Conservation (phyloP, 1,140 invertebrate genomes). For the Micrasema longulum region DNA sequence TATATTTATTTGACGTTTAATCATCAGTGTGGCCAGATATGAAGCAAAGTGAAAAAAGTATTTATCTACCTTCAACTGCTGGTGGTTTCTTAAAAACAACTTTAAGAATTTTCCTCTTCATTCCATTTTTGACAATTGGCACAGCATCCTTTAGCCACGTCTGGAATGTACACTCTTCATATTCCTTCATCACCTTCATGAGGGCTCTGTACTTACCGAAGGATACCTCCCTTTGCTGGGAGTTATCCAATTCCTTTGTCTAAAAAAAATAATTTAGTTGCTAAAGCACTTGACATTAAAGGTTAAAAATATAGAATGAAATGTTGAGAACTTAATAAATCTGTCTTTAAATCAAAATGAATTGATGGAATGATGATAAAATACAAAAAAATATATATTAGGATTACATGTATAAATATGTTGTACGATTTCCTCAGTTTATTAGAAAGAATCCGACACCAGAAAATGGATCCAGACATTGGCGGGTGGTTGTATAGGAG, state of each 20-base stretch:
- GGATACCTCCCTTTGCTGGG: constrained; percentile 78
- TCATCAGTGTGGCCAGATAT: too few species aligned
- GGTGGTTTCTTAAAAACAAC: constrained; percentile 63
- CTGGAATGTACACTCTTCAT: constrained; percentile 78
- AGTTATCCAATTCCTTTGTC: constrained; percentile 80
- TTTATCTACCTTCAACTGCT: constrained; percentile 21
- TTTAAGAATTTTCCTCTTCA: constrained; percentile 76
- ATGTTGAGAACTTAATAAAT: too few species aligned
- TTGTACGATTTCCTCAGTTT: constrained; percentile 82
- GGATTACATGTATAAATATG: constrained; percentile 74
- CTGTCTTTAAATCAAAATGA: too few species aligned
- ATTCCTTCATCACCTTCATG: constrained; percentile 80
- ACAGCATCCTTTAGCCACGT: constrained; percentile 72
- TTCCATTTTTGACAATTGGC: constrained; percentile 69
- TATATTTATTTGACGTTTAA: too few species aligned
- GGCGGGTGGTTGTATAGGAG: constrained; percentile 82
- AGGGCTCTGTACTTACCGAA: constrained; percentile 81
- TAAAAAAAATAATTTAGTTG: constrained; percentile 46
- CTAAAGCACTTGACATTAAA: too few species aligned
- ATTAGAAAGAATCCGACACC: constrained; percentile 82
- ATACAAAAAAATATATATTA: too few species aligned
- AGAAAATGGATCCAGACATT: constrained; percentile 84
- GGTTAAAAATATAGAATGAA: too few species aligned
- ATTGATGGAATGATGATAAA: too few species aligned
- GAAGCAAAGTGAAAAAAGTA: too few species aligned